Percentiles rank a stretch among this genome's conserved stretches.
phyloP scores from a whole-genome alignment of 2,113 vertebrate species.

The Paratilapia polleni region DNA sequence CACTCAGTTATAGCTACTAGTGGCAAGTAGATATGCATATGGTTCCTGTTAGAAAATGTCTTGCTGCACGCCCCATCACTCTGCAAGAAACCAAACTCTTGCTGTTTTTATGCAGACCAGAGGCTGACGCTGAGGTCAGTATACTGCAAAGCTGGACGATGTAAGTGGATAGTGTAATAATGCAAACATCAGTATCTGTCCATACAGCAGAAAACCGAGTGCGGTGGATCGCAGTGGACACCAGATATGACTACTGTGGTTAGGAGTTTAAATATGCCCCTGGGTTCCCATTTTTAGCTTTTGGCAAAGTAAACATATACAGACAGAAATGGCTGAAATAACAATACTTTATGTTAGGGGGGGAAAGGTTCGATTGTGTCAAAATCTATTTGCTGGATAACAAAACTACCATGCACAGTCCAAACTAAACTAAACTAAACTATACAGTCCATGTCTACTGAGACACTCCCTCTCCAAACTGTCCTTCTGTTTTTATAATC shows the following conservation, averaged over 20 bases:
- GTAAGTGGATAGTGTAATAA: constrained; percentile 68
- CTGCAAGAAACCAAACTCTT: constrained; percentile 57
- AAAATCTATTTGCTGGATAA: constrained; percentile 37
- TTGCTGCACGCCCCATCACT: constrained; percentile 60
- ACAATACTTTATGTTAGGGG: constrained; percentile 44
- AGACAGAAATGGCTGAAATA: constrained; percentile 41
- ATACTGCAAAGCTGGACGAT: constrained; percentile 26
- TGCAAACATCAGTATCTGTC: constrained; percentile 44
- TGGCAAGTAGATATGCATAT: constrained; percentile 59
- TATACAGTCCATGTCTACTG: background rate
- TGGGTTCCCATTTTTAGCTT: constrained; percentile 58
- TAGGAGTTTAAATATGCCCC: constrained; percentile 58
- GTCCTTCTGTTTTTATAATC: constrained; percentile 30
- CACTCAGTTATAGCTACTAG: constrained; percentile 11
- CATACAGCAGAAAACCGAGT: constrained; percentile 43
- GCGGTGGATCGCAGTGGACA: constrained; percentile 55
- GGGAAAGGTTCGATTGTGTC: constrained; percentile 24
- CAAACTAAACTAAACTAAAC: constrained; percentile 14
- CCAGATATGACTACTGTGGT: constrained; percentile 69
- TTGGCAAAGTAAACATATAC: constrained; percentile 56
- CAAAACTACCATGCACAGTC: constrained; percentile 4
- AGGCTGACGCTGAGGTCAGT: constrained; percentile 33
- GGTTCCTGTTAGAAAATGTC: constrained; percentile 61
- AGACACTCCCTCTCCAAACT: background rate
- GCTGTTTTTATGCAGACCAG: constrained; percentile 32